Base-by-base conservation (phyloP, 2,888 invertebrate species). In the Spodoptera exigua region DNA sequence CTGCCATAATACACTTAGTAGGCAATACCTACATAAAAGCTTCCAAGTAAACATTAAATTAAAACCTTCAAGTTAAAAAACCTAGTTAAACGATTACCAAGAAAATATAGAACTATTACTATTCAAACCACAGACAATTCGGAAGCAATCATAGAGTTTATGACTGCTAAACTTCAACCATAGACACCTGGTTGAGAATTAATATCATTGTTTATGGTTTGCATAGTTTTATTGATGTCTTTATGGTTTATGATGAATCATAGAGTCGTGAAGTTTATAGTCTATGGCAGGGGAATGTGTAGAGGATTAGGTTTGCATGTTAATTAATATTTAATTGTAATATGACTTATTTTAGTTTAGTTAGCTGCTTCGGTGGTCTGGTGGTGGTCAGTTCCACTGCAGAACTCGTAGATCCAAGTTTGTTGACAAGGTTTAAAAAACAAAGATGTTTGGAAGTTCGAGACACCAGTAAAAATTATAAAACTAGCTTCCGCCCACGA, bases 131-230 rank as follows among this genome's bases (percentile, higher is more conserved):
- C 64, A 71, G 21, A 21, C 32, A 63, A 78, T 78, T 81, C 81
- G 80, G 80, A 81, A 80, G 82, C 73, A 70, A 80, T 81, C 72
- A 61, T 65, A 59, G 58, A 66, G 59, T 81, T 81, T 81, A 81
- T 70, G 67, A 53, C 54, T 54, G 18, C 58, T 75, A 53, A 27
- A 72, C 70, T 55, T 44, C 48, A 54, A 62, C 73, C 67, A 67
- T 58, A 66, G 73, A 74, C 81, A 81, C 82, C 82, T 80, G 81
- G 70, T 55, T 36, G 70, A 47, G 56, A 67, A 58, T 74, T 70
- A 70, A 69, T 76, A 68, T 52, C 45, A 11, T 69, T 36, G 61
- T 73, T 71, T 76, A 77, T 62, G 57, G 49, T 45, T 55, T 14
- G 61, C 60, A 64, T 61, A 59, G 51, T 49, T 56, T 54, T 68